Base-by-base conservation (phyloP, 30 jellyfish, hydroid and myxozoan genomes). In the Chrysaora quinquecirrha region DNA sequence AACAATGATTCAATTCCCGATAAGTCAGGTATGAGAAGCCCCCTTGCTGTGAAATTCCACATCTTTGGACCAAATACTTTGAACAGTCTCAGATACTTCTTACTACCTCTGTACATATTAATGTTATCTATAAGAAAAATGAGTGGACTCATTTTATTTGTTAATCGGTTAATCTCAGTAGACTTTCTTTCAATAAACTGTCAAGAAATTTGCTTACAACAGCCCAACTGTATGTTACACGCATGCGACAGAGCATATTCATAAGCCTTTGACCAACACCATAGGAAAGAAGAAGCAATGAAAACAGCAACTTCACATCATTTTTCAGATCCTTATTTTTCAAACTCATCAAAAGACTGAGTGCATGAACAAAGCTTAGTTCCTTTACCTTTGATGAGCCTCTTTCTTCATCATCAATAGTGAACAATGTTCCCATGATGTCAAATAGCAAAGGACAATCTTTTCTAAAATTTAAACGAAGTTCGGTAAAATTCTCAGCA, bases 211-310 rank as follows among this genome's bases (percentile, higher is more conserved):
- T 64, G 76, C 76, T 64, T 10, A 64, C 76, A 64, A 64, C 76
- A 19, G 76, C 76, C 76, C 76, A 64, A 64, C 76, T 64, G 76
- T 64, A 64, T 64, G 76, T 64, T 48, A 64, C 76, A 64, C 76
- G 48, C 76, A 64, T 64, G 20, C 9, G 76, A 43, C 76, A 64
- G 76, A 64, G 76, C 76, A 64, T 64, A 64, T 64, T 64, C 76
- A 64, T 64, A 64, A 64, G 76, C 31, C 76, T 64, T 64, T 20
- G 76, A 64, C 76, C 76, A 29, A 64, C 48, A 19, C 76, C 76
- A 64, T 64, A 64, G 48, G 76, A 64, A 64, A 64, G 76, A 28
- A 64, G 48, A 64, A 64, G 76, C 76, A 64, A 27, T 64, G 76
- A 64, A 64, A 64, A 64, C 76, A 64, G 28, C 48, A 64, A 64